phyloP scores from a whole-genome alignment of 2,888 invertebrate species.

The Micoletzkya japonica region DNA sequence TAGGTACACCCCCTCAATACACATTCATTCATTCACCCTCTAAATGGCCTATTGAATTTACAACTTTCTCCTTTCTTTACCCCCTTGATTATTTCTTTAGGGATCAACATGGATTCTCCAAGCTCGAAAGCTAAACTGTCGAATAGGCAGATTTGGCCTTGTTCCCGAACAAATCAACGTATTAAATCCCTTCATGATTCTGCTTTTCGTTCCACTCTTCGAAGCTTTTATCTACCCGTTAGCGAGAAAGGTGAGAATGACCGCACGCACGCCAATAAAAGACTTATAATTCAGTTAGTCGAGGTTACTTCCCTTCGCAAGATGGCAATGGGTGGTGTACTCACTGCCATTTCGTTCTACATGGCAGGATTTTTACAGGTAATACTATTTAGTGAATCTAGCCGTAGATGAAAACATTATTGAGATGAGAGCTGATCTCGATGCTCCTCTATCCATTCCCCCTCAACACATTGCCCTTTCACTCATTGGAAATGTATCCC shows the following conservation, averaged over 20 bases:
- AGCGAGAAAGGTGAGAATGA: constrained; percentile 53
- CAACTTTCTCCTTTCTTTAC: not conserved
- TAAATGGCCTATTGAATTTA: too few relatives aligned
- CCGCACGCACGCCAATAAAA: not conserved
- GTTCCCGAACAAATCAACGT: constrained; percentile 92
- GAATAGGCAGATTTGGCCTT: constrained; percentile 55
- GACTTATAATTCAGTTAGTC: constrained; percentile 42
- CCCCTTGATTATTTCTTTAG: constrained; percentile 27
- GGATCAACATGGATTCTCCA: constrained; percentile 64
- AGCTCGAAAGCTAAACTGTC: constrained; percentile 66
- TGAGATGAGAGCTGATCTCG: constrained; percentile 14
- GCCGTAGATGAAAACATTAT: not conserved
- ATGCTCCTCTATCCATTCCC: not conserved
- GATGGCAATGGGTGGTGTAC: constrained; percentile 83
- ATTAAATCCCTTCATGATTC: constrained; percentile 67
- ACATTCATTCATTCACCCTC: too few relatives aligned
- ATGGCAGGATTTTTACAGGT: constrained; percentile 68
- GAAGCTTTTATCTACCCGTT: constrained; percentile 67
- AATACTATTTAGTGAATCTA: not conserved
- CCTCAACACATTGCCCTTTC: not conserved
- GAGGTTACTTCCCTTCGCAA: constrained; percentile 79
- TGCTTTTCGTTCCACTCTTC: constrained; percentile 67
- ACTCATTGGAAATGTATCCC: not conserved
- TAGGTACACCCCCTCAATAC: too few relatives aligned
- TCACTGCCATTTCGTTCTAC: constrained; percentile 83